These are phyloP conservation scores for Altica lythri DNA, from an alignment of 2,888 invertebrate genomes.

Conservation along the genomic window DNA sequence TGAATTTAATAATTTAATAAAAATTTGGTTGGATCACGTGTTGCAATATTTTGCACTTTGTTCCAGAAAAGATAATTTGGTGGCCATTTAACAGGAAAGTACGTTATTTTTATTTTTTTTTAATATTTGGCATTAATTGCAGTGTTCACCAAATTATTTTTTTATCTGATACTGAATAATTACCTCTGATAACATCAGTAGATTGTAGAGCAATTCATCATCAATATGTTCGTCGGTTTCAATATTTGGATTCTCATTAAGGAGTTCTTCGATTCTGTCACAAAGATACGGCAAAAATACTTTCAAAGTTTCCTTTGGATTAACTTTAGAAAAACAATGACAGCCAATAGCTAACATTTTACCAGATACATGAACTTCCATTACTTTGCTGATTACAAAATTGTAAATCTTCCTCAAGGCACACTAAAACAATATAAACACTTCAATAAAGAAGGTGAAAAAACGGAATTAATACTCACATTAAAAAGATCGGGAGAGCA, in stretches of 20 bases:
- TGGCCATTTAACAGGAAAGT: too few relatives aligned
- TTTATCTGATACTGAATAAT: constrained; percentile 10
- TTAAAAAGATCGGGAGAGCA: constrained; percentile 68
- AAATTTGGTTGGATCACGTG: too few relatives aligned
- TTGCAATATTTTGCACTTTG: too few relatives aligned
- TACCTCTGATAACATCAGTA: constrained; percentile 73
- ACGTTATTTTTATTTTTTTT: too few relatives aligned
- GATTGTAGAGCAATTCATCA: constrained; percentile 76
- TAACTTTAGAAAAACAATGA: constrained; percentile 67
- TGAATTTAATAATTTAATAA: too few relatives aligned
- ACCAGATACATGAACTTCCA: constrained; percentile 84
- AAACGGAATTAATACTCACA: constrained; percentile 47
- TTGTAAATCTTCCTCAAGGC: constrained; percentile 76
- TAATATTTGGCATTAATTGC: not conserved
- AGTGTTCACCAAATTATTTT: not conserved
- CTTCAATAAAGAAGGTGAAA: too few relatives aligned
- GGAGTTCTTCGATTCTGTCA: constrained; percentile 65
- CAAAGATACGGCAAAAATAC: constrained; percentile 75
- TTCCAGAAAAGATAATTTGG: too few relatives aligned
- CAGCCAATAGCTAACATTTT: constrained; percentile 77
- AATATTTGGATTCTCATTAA: constrained; percentile 69
- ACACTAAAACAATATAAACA: constrained; percentile 56
- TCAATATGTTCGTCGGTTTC: constrained; percentile 77
- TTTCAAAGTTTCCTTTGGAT: constrained; percentile 72
- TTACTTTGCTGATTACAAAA: constrained; percentile 75